These are phyloP conservation scores for Anabacerthia variegaticeps DNA, from an alignment of 2,797 vertebrate species.

Conservation along the genomic window DNA sequence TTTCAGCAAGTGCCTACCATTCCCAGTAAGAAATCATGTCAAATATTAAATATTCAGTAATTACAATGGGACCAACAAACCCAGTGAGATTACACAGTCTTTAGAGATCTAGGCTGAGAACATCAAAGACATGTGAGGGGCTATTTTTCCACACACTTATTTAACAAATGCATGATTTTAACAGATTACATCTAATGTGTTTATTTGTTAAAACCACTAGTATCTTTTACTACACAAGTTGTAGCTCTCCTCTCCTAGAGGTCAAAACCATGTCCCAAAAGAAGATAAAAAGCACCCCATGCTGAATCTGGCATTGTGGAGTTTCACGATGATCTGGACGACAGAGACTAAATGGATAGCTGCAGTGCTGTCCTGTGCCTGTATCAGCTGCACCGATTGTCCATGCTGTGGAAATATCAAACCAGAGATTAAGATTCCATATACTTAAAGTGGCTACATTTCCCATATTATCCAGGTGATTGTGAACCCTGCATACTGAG, in stretches of 20 bases:
- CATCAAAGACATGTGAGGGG: accelerated
- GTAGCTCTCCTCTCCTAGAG: background rate
- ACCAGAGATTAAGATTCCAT: background rate
- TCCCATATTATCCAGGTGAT: background rate
- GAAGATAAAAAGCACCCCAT: background rate
- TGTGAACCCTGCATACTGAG: background rate
- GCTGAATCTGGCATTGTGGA: background rate
- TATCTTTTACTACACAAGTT: background rate
- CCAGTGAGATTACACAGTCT: background rate
- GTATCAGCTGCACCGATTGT: background rate
- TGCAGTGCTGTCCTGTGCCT: background rate
- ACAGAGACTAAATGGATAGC: background rate
- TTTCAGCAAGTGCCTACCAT: background rate
- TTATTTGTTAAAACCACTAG: background rate
- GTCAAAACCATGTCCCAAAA: background rate
- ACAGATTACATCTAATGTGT: background rate
- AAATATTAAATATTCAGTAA: background rate
- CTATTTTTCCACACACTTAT: background rate
- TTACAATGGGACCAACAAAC: background rate
- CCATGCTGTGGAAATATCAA: background rate
- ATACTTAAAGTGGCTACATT: background rate
- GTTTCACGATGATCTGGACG: background rate
- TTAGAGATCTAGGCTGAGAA: background rate
- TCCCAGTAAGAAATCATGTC: background rate
- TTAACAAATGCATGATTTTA: background rate